Evolutionary conservation across 1,140 invertebrate genomes (phyloP).

Genomic region (Drosophila littoralis): DNA sequence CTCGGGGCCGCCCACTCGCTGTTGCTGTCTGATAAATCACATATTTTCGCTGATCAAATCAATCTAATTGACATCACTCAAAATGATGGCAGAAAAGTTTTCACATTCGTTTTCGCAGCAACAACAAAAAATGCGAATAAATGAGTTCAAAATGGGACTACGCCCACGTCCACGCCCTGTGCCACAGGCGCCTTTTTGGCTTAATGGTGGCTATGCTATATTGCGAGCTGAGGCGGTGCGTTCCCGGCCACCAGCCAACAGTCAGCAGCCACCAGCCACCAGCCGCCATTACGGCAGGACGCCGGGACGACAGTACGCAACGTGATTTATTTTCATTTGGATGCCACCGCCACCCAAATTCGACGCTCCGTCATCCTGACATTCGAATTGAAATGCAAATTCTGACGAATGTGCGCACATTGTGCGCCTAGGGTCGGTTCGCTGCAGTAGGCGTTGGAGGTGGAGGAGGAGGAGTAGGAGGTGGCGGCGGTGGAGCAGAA

Average conservation of each 20-base stretch:
- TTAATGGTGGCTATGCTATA: constrained; percentile 78
- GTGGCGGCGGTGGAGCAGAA: background rate
- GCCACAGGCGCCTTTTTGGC: constrained; percentile 31
- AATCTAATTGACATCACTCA: constrained; percentile 84
- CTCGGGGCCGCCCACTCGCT: constrained; percentile 68
- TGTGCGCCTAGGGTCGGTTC: constrained; percentile 50
- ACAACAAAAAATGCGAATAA: constrained; percentile 74
- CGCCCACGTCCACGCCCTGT: background rate
- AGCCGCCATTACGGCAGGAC: constrained; percentile 11
- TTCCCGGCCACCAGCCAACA: constrained; percentile 19
- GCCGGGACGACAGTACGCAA: constrained; percentile 35
- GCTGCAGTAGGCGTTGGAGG: background rate
- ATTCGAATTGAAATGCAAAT: constrained; percentile 83
- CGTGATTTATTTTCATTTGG: constrained; percentile 81
- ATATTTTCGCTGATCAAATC: constrained; percentile 84
- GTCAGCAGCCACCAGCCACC: background rate
- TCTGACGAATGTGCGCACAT: constrained; percentile 78
- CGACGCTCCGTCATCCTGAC: constrained; percentile 76
- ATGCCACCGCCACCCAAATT: constrained; percentile 72
- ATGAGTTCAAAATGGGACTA: constrained; percentile 63
- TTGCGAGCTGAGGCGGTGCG: constrained; percentile 54
- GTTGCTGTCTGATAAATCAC: constrained; percentile 83
- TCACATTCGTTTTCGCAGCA: constrained; percentile 71
- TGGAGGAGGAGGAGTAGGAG: background rate
- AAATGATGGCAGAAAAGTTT: constrained; percentile 84